Evolutionary conservation across 2,888 invertebrate genomes (phyloP).

Genomic region (Craniophora ligustri): DNA sequence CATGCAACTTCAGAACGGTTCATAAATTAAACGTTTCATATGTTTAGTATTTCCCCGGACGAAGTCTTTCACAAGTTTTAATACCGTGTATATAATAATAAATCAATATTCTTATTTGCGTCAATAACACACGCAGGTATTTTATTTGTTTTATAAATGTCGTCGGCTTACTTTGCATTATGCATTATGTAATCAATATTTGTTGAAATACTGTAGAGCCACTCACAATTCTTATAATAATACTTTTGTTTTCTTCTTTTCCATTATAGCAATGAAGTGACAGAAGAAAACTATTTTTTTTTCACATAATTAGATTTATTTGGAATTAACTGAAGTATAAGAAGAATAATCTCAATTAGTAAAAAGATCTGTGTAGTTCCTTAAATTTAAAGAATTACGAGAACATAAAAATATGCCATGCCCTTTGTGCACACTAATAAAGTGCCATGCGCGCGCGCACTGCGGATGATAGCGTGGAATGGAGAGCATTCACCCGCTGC

Average conservation of each 20-base stretch:
- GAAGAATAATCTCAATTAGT: too few species aligned
- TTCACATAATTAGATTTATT: too few species aligned
- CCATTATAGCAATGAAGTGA: background rate
- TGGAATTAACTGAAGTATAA: too few species aligned
- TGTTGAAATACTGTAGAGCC: background rate
- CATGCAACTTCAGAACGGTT: background rate
- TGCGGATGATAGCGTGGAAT: conserved; percentile 73
- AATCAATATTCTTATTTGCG: background rate
- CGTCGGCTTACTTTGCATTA: background rate
- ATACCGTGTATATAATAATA: background rate
- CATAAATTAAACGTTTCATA: background rate
- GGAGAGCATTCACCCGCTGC: conserved; percentile 79
- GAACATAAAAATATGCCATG: conserved; percentile 19
- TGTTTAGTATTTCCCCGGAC: background rate
- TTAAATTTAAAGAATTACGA: too few species aligned
- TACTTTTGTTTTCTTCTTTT: background rate
- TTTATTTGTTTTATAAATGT: background rate
- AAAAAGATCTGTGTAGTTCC: too few species aligned
- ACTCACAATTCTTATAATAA: background rate
- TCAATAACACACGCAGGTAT: background rate
- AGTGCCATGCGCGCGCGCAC: conserved; percentile 73
- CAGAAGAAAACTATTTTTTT: too few species aligned
- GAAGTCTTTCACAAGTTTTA: background rate
- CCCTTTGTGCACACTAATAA: conserved; percentile 78
- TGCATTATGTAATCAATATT: background rate